phyloP scores from a whole-genome alignment of 2,888 invertebrate species.

The Norana najaformis region DNA sequence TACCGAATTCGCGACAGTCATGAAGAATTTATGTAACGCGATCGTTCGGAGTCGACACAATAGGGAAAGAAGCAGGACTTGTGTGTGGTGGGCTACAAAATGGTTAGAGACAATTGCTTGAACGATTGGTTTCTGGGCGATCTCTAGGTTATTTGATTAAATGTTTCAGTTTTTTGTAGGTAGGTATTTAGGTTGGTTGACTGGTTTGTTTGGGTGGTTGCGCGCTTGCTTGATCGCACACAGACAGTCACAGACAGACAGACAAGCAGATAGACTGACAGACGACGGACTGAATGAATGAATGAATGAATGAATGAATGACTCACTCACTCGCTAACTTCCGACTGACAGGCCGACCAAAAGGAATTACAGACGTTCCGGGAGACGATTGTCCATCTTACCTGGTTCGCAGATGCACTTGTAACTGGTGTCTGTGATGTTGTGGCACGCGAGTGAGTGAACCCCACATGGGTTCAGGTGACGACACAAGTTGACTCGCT shows the following conservation, averaged over 20 bases:
- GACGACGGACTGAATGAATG: neutral
- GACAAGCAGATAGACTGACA: neutral
- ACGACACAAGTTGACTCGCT: conserved; percentile 42
- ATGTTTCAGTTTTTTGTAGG: neutral
- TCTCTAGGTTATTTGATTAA: neutral
- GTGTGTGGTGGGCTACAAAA: neutral
- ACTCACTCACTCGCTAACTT: neutral
- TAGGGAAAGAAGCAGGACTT: neutral
- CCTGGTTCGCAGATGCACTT: conserved; percentile 52
- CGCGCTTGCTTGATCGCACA: neutral
- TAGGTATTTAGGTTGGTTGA: neutral
- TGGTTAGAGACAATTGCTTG: neutral
- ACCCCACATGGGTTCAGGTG: conserved; percentile 39
- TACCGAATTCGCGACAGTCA: too few relatives aligned
- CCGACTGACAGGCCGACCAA: too few relatives aligned
- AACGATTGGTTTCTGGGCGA: neutral
- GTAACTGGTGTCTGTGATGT: conserved; percentile 45
- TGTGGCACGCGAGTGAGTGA: conserved; percentile 42
- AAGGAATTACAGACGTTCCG: too few relatives aligned
- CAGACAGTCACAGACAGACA: neutral
- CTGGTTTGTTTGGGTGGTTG: neutral
- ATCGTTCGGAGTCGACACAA: neutral
- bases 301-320: neutral
- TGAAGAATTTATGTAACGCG: neutral
- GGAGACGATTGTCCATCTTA: neutral